Evolutionary conservation across 2,888 invertebrate genomes (phyloP).

Genomic region (Silvanus unidentatus): DNA sequence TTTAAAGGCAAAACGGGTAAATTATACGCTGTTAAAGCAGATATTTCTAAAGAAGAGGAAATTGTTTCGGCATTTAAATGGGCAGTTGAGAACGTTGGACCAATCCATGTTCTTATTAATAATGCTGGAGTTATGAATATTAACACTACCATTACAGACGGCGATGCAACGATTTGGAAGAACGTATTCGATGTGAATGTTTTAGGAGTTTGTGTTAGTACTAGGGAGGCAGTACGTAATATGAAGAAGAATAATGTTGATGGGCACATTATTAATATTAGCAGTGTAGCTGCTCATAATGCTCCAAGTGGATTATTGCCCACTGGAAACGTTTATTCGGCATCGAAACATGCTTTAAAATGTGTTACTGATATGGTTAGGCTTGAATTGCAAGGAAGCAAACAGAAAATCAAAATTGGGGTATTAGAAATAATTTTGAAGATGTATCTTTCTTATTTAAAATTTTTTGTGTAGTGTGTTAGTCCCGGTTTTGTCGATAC

Average conservation of each 20-base stretch:
- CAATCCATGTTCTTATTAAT: slow-evolving; percentile 5
- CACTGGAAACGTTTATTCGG: background rate
- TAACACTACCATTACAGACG: background rate
- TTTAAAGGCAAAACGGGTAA: background rate
- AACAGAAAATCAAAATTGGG: background rate
- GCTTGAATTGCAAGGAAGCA: background rate
- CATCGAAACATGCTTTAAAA: background rate
- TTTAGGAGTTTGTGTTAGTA: slow-evolving; percentile 2
- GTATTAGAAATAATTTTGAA: background rate
- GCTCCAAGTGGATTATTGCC: background rate
- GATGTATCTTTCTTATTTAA: background rate
- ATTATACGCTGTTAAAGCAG: slow-evolving; percentile 3
- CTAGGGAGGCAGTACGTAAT: background rate
- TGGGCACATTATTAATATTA: slow-evolving; percentile 2
- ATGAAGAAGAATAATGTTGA: slow-evolving; percentile 1
- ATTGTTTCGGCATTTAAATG: slow-evolving; percentile 5
- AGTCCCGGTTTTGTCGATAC: slow-evolving; percentile 3
- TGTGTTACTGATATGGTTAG: background rate
- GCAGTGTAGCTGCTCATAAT: background rate
- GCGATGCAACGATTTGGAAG: slow-evolving; percentile 2
- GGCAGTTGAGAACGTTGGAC: background rate
- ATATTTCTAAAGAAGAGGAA: slow-evolving; percentile 2
- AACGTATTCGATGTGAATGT: slow-evolving; percentile 3
- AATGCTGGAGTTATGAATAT: slow-evolving; percentile 2
- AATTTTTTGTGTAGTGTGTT: slow-evolving; percentile 1